Evolutionary conservation across 2,797 vertebrate species (phyloP), one percentile per base, ranked within the genome.

Genomic region (Manis pentadactyla): DNA sequence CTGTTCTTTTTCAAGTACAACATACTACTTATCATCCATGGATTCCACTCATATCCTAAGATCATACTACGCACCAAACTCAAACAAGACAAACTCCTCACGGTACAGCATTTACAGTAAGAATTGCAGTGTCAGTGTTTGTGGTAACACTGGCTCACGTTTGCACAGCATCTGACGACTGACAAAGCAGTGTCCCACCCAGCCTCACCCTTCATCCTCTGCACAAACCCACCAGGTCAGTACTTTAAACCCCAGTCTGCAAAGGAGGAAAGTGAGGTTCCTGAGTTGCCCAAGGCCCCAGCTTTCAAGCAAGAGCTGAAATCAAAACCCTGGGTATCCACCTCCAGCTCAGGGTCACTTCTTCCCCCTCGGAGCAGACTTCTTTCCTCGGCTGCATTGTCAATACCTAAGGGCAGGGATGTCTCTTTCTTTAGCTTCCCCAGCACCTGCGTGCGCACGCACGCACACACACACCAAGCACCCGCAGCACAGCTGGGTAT

Each of bases 41-140:
- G 74, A 27, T 23, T 85, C 63, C 42, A 7, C 61, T 59, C 29
- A 2, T 25, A 29, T 15, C 49, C 39, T 71, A 73, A 84, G 64
- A 42, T 25, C 9, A 8, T 15, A 25, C 19, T 17, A 31, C 7
- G 9, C 10, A 4, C 49, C 46, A 21, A 51, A 73, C 27, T 66
- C 93, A 10, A 31, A 34, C 42, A 46, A 61, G 85, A 46, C 42
- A 61, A 71, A 78, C 11, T 11, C 49, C 18, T 84, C 68, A 6
- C 82, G 10, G 39, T 53, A 27, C 39, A 71, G 73, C 61, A 13
- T 6, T 21, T 17, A 17, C 29, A 21, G 39, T 68, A 39, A 29
- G 13, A 59, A 49, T 17, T 11, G 4, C 7, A 4, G 17, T 11
- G 2, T 49, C 19, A 0, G 5, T n/a, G 10, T 21, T 7, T 29